These are phyloP conservation scores for Noctuana brunneofusca DNA, from an alignment of 2,888 invertebrate genomes.

Conservation along the genomic window DNA sequence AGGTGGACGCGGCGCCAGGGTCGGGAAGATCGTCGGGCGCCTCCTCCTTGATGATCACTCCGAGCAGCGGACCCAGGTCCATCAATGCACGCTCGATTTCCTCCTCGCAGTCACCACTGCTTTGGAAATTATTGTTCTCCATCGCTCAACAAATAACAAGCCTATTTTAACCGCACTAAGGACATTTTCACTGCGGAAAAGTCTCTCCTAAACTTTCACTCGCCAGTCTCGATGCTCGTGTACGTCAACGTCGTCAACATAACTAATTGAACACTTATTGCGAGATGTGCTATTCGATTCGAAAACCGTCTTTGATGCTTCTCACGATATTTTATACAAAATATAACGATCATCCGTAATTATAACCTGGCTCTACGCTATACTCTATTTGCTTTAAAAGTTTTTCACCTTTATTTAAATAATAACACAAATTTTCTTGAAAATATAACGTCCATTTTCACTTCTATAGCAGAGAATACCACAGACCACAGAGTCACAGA, in stretches of 20 bases:
- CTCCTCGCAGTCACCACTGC: constrained; percentile 71
- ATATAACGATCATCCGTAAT: neutral
- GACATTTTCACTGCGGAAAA: constrained; percentile 57
- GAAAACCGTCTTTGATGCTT: constrained; percentile 33
- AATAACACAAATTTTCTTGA: constrained; percentile 38
- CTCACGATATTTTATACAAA: constrained; percentile 5
- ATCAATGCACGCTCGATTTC: constrained; percentile 77
- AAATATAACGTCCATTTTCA: constrained; percentile 60
- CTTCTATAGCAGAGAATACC: constrained; percentile 41
- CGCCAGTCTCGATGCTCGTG: constrained; percentile 55
- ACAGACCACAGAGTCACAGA: too few species aligned
- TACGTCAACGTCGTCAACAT: constrained; percentile 77
- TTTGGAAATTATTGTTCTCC: constrained; percentile 71
- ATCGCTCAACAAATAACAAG: constrained; percentile 50
- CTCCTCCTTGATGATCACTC: constrained; percentile 77
- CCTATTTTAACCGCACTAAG: constrained; percentile 49
- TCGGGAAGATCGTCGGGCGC: constrained; percentile 65
- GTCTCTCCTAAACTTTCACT: constrained; percentile 66
- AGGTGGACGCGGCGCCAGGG: constrained; percentile 46
- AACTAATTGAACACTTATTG: constrained; percentile 59
- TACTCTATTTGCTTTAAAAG: constrained; percentile 16
- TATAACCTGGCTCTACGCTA: neutral
- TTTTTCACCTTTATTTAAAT: constrained; percentile 5
- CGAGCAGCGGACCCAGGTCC: constrained; percentile 74
- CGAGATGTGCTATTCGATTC: constrained; percentile 55